A percentile compares a stretch with the other conserved stretches of the same genome.
These are phyloP conservation scores for Sandelia bainsii DNA, from an alignment of 2,797 vertebrate genomes.

Conservation along the genomic window DNA sequence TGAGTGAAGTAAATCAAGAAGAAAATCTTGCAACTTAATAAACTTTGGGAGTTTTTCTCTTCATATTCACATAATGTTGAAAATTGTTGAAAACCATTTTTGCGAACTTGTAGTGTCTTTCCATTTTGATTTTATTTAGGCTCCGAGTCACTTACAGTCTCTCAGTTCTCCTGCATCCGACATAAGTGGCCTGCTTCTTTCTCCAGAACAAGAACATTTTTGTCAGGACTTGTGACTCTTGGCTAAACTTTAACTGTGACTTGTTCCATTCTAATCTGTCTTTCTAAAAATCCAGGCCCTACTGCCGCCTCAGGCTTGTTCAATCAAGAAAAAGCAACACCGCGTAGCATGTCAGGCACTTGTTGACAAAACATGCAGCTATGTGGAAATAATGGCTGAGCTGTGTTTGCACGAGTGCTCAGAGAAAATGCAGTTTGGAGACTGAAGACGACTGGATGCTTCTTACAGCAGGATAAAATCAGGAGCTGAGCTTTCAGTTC, in stretches of 20 bases:
- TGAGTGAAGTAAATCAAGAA: background rate
- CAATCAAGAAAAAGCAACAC: background rate
- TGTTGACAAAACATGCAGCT: conserved; percentile 52
- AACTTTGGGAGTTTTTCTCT: background rate
- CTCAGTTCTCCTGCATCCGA: too few species aligned
- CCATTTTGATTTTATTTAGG: background rate
- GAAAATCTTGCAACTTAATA: background rate
- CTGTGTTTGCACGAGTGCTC: background rate
- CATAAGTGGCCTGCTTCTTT: too few species aligned
- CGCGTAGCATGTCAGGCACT: background rate
- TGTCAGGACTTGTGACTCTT: background rate
- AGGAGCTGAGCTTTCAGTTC: too few species aligned
- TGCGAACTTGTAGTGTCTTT: rapidly evolving
- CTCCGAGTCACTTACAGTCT: background rate
- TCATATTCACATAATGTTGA: background rate
- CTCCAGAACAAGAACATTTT: background rate
- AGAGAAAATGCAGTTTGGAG: background rate
- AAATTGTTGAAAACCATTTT: background rate
- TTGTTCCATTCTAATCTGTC: background rate
- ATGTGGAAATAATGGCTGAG: background rate
- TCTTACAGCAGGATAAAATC: background rate
- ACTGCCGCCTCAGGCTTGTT: background rate
- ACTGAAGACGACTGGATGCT: background rate
- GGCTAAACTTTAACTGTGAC: background rate
- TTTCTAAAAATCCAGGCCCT: background rate